These are phyloP conservation scores for Pachycephala philippinensis DNA, from an alignment of 2,113 vertebrate species.

Conservation along the genomic window DNA sequence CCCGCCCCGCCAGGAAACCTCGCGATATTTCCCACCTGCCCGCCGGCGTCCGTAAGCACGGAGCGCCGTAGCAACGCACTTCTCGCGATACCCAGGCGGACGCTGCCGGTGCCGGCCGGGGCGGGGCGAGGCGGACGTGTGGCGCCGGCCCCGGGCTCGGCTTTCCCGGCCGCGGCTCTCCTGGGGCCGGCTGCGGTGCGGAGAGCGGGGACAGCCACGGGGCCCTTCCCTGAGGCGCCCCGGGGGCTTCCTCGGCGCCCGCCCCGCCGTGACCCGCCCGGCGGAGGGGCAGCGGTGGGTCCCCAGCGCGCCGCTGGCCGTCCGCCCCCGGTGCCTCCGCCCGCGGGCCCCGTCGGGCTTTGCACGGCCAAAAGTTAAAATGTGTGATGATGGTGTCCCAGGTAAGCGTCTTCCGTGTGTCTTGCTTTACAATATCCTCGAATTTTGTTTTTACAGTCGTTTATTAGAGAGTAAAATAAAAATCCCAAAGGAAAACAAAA, in stretches of 20 bases:
- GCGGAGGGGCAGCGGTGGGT: not conserved
- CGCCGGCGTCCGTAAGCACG: accelerated
- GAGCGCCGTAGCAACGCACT: accelerated
- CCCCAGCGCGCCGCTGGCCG: too few relatives aligned
- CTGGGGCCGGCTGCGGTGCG: too few relatives aligned
- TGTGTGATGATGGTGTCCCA: not conserved
- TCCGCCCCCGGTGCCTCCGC: not conserved
- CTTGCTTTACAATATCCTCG: not conserved
- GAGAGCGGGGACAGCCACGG: accelerated
- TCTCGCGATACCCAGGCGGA: not conserved
- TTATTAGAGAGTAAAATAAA: not conserved
- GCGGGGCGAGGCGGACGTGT: not conserved
- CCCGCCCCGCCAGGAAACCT: not conserved
- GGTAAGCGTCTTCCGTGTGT: not conserved
- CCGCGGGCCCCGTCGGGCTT: not conserved
- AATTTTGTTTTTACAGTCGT: not conserved
- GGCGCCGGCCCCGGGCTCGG: accelerated
- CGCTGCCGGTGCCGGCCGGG: accelerated
- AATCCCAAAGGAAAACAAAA: not conserved
- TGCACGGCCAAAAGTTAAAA: not conserved
- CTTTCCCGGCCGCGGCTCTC: accelerated
- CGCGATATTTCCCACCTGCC: not conserved
- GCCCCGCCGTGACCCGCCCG: not conserved
- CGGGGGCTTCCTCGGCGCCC: too few relatives aligned
- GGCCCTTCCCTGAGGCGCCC: too few relatives aligned